Evolutionary conservation across 1,140 invertebrate genomes (phyloP).

Genomic region (Diprion similis): DNA sequence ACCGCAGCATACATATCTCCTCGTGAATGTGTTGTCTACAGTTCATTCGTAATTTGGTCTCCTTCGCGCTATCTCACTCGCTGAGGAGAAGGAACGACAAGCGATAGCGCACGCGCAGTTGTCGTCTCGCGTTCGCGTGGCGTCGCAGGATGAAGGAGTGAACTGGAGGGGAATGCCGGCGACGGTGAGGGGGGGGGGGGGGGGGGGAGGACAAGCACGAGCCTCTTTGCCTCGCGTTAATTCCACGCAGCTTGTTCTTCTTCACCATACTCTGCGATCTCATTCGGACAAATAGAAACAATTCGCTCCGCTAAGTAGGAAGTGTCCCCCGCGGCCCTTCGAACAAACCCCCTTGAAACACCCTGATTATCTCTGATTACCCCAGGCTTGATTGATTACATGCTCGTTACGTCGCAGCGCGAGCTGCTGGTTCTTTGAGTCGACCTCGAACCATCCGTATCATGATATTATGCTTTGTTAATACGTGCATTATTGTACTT

Average conservation of each 20-base stretch:
- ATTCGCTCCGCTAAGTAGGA: conserved; percentile 48
- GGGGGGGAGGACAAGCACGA: conserved; percentile 25
- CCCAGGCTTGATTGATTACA: background rate
- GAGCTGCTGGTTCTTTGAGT: too few species aligned
- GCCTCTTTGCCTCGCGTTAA: conserved; percentile 21
- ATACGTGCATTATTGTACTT: too few species aligned
- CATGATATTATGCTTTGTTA: too few species aligned
- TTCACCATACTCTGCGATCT: conserved; percentile 28
- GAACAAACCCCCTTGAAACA: background rate
- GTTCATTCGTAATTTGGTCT: background rate
- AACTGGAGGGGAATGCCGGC: background rate
- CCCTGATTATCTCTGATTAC: conserved; percentile 4
- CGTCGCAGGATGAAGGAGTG: conserved; percentile 1
- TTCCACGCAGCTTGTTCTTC: conserved; percentile 1
- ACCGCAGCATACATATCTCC: too few species aligned
- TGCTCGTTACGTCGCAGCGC: background rate
- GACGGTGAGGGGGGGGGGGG: conserved; percentile 15
- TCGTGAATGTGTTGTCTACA: too few species aligned
- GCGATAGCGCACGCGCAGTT: conserved; percentile 9
- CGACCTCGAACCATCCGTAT: too few species aligned
- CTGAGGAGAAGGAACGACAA: conserved; percentile 9
- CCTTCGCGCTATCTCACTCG: background rate
- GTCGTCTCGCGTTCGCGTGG: background rate
- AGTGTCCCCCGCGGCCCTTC: conserved; percentile 40
- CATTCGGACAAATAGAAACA: conserved; percentile 32